Evolutionary conservation across 1,140 invertebrate species (phyloP).

Genomic region (Rhopalosiphum maidis): DNA sequence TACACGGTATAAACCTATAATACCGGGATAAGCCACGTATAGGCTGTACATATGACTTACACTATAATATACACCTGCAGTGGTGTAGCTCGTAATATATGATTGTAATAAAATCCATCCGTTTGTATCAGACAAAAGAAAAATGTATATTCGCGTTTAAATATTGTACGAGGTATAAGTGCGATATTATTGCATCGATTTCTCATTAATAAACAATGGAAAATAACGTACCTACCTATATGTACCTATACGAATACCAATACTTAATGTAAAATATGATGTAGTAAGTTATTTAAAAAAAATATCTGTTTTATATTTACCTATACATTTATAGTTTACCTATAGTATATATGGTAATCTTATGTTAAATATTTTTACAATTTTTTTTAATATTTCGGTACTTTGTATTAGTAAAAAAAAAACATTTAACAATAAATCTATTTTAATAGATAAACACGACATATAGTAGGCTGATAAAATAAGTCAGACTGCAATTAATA

Average conservation of each 20-base stretch:
- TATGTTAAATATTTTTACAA: too few species aligned
- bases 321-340: too few species aligned
- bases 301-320: too few species aligned
- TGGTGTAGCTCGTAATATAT: background rate
- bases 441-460: background rate
- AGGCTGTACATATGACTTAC: background rate
- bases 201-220: background rate
- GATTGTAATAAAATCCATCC: background rate
- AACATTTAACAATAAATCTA: too few species aligned
- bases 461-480: background rate
- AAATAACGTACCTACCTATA: background rate
- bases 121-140: background rate
- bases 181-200: background rate
- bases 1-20: background rate
- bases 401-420: too few species aligned
- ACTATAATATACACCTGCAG: background rate
- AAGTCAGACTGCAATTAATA: background rate
- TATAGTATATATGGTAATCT: too few species aligned
- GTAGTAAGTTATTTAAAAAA: too few species aligned
- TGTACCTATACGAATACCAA: background rate
- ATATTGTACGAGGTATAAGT: background rate
- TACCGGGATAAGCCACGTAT: background rate
- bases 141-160: background rate
- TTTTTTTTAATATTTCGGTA: too few species aligned
- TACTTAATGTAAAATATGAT: too few species aligned